Evolutionary conservation across 1,140 invertebrate genomes (phyloP).

Genomic region (Cydia splendana): DNA sequence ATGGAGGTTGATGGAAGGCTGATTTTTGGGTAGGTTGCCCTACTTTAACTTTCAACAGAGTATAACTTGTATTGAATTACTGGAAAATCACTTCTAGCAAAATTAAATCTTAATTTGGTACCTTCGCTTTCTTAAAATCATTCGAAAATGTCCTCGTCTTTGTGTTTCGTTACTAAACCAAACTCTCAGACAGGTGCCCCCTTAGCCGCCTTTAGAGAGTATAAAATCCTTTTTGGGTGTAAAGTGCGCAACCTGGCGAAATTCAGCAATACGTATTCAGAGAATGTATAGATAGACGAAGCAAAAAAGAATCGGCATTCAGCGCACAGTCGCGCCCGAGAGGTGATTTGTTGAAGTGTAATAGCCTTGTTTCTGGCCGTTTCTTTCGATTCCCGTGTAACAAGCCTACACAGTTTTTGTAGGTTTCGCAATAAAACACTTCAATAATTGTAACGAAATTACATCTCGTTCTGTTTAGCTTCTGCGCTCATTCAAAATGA

Average conservation of each 20-base stretch:
- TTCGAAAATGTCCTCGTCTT: background rate
- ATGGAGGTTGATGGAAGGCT: too few species aligned
- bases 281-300: conserved; percentile 1
- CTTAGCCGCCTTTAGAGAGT: background rate
- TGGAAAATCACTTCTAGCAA: too few species aligned
- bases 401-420: conserved; percentile 8
- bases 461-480: background rate
- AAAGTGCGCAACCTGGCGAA: conserved; percentile 10
- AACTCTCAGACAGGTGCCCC: background rate
- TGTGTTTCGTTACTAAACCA: background rate
- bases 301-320: conserved; percentile 23
- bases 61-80: too few species aligned
- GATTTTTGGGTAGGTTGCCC: too few species aligned
- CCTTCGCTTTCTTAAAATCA: too few species aligned
- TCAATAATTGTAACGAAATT: background rate
- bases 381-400: conserved; percentile 21
- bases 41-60: too few species aligned
- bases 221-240: background rate
- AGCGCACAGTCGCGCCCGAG: background rate
- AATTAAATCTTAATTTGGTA: too few species aligned
- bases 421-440: background rate
- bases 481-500: background rate
- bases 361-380: conserved; percentile 9
- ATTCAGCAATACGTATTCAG: conserved; percentile 17
- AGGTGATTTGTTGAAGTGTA: conserved; percentile 21